Evolutionary conservation across 2,888 invertebrate species (phyloP).

Genomic region (Herminia tarsipennalis): DNA sequence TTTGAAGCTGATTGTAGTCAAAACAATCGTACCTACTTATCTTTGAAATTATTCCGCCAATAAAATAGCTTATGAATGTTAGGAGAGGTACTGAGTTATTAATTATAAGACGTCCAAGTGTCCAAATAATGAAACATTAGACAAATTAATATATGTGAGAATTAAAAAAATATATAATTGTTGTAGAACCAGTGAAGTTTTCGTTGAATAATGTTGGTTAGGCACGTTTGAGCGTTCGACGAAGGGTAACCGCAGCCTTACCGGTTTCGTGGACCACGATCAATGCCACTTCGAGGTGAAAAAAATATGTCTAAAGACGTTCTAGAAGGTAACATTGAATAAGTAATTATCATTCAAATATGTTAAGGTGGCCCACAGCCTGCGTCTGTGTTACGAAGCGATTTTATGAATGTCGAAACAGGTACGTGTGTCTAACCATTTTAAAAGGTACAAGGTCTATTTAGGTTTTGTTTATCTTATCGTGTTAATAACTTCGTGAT

Average conservation of each 20-base stretch:
- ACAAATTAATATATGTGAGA: conserved; percentile 17
- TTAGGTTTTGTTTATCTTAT: conserved; percentile 17
- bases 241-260: conserved; percentile 80
- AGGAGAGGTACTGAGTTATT: background rate
- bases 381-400: conserved; percentile 10
- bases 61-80: background rate
- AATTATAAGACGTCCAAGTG: no score
- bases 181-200: conserved; percentile 42
- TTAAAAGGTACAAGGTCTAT: conserved; percentile 11
- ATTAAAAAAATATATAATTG: conserved; percentile 34
- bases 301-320: conserved; percentile 70
- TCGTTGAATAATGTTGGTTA: conserved; percentile 53
- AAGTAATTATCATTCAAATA: conserved; percentile 41
- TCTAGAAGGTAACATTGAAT: conserved; percentile 58
- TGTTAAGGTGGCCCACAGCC: conserved; percentile 15
- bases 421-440: conserved; percentile 8
- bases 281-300: conserved; percentile 81
- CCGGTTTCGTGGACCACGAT: conserved; percentile 78
- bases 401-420: conserved; percentile 15
- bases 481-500: conserved; percentile 15
- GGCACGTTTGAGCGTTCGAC: conserved; percentile 62
- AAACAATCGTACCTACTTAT: conserved; percentile 25
- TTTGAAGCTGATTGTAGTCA: conserved; percentile 30
- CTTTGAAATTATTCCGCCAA: conserved; percentile 1
- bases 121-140: conserved; percentile 13